Evolutionary conservation across 1,140 invertebrate species (phyloP).

Genomic region (Leptoteleia sp.): DNA sequence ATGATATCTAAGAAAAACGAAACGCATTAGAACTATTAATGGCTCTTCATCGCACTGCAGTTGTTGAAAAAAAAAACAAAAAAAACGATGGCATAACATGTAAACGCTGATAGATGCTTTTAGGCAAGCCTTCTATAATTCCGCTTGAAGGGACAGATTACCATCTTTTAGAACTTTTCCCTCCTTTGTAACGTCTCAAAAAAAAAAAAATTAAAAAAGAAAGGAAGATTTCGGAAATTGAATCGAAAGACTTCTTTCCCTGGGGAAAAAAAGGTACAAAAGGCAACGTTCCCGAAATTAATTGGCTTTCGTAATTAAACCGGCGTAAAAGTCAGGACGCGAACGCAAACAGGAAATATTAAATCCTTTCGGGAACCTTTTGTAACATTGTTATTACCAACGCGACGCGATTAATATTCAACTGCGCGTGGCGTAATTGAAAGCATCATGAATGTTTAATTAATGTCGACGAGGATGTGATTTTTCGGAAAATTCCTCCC

Average conservation of each 20-base stretch:
- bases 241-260: constrained; percentile 1
- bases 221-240: constrained; percentile 9
- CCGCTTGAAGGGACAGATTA: constrained; percentile 20
- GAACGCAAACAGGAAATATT: constrained; percentile 38
- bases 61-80: neutral
- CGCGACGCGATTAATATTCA: constrained; percentile 30
- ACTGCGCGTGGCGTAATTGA: constrained; percentile 14
- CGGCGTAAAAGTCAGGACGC: constrained; percentile 1
- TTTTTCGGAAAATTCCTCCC: constrained; percentile 12
- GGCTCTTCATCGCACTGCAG: neutral
- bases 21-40: neutral
- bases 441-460: constrained; percentile 42
- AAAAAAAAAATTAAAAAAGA: too few species aligned
- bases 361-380: constrained; percentile 53
- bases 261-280: neutral
- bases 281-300: neutral
- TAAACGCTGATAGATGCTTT: constrained; percentile 24
- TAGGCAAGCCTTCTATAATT: constrained; percentile 12
- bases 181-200: constrained; percentile 10
- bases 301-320: constrained; percentile 30
- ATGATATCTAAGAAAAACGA: neutral
- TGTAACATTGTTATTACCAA: constrained; percentile 20
- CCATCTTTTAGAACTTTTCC: constrained; percentile 2
- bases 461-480: too few species aligned
- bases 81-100: constrained; percentile 7